Conservation (phyloP, 2,113 vertebrate genomes). For the Epinephelus moara region DNA sequence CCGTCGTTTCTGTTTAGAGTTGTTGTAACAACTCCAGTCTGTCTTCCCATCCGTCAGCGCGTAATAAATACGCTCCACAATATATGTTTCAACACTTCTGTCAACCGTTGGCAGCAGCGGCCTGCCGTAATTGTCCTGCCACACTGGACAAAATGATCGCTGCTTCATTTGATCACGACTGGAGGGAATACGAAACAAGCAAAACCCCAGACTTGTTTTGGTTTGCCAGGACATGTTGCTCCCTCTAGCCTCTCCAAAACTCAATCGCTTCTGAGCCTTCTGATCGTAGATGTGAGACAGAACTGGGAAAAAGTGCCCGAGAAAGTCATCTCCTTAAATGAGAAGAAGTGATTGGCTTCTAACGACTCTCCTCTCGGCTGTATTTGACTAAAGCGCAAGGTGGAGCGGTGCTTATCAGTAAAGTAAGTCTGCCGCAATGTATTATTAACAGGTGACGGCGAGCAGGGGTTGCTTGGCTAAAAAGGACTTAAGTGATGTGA, state of each 20-base stretch:
- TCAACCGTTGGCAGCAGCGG: conserved; percentile 62
- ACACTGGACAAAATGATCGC: conserved; percentile 60
- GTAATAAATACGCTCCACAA: conserved; percentile 71
- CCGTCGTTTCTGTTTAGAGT: conserved; percentile 70
- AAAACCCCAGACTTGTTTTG: conserved; percentile 57
- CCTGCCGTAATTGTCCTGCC: conserved; percentile 71
- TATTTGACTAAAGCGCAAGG: conserved; percentile 63
- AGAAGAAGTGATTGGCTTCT: conserved; percentile 62
- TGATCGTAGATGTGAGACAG: conserved; percentile 58
- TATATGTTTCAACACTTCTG: conserved; percentile 71
- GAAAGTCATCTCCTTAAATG: conserved; percentile 71
- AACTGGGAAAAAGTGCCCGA: conserved; percentile 41
- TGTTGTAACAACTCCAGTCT: conserved; percentile 69
- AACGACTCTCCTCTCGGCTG: conserved; percentile 46
- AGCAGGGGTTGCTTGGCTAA: conserved; percentile 74
- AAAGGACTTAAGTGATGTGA: conserved; percentile 81
- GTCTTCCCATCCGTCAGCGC: conserved; percentile 66
- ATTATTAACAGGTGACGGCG: conserved; percentile 82
- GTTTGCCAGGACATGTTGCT: conserved; percentile 53
- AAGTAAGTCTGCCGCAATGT: conserved; percentile 74
- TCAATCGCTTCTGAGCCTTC: conserved; percentile 25
- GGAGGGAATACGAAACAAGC: conserved; percentile 54
- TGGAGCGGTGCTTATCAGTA: conserved; percentile 78
- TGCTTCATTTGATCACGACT: conserved; percentile 57
- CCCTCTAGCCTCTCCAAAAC: conserved; percentile 46